phyloP scores from a whole-genome alignment of 2,797 vertebrate genomes.

The Enteromius mattozi region DNA sequence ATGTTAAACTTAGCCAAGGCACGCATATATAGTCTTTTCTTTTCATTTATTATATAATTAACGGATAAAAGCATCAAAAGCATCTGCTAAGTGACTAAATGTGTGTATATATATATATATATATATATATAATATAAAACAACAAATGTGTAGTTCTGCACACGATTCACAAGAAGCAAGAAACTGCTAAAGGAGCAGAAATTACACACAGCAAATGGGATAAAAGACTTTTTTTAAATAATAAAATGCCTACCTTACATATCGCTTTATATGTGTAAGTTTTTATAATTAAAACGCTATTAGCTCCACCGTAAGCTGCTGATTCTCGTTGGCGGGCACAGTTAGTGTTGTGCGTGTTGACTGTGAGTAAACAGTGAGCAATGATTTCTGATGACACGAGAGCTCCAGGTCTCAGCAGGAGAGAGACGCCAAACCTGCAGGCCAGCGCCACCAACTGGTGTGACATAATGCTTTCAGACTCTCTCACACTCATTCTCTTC shows the following conservation, averaged over 20 bases:
- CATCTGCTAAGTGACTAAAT: too few relatives aligned
- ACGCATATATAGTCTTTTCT: too few relatives aligned
- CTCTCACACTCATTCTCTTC: constrained; percentile 15
- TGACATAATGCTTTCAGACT: constrained; percentile 46
- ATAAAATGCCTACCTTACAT: too few relatives aligned
- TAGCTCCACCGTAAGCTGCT: not conserved
- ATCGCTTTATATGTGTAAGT: not conserved
- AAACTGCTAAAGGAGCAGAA: not conserved
- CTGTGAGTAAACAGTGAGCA: constrained; percentile 49
- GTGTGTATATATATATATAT: too few relatives aligned
- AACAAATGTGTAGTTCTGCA: constrained; percentile 1
- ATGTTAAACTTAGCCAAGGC: too few relatives aligned
- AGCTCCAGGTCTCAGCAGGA: constrained; percentile 47
- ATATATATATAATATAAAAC: not conserved
- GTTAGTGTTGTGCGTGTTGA: constrained; percentile 24
- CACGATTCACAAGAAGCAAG: not conserved
- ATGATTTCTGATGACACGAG: constrained; percentile 44
- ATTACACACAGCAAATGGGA: not conserved
- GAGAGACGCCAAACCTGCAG: constrained; percentile 44
- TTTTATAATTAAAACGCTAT: not conserved
- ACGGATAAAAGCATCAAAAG: too few relatives aligned
- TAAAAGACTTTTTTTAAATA: not conserved
- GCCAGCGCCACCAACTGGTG: constrained; percentile 42
- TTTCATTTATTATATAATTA: too few relatives aligned
- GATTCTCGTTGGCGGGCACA: not conserved